These are phyloP conservation scores for Coelopa pilipes DNA, from an alignment of 2,888 invertebrate species.

Conservation along the genomic window DNA sequence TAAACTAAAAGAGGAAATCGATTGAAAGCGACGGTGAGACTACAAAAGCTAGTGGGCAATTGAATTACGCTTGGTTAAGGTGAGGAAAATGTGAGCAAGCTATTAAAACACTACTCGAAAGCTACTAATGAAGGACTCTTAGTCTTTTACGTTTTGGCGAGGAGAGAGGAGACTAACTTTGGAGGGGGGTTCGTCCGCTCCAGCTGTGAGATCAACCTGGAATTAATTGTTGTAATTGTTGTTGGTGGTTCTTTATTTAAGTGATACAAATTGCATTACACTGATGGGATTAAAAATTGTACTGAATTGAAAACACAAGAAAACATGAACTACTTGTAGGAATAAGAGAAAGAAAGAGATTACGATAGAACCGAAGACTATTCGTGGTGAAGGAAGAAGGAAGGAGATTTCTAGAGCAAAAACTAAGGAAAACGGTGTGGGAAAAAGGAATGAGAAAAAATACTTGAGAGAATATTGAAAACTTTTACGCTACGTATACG, in stretches of 20 bases:
- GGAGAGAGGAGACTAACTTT: slow-evolving; percentile 62
- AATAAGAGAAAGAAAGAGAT: background rate
- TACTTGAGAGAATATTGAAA: too few relatives aligned
- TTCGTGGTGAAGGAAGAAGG: too few relatives aligned
- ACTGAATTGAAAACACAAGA: slow-evolving; percentile 23
- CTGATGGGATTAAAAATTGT: slow-evolving; percentile 34
- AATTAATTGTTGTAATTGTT: slow-evolving; percentile 46
- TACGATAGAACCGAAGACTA: background rate
- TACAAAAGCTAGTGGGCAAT: background rate
- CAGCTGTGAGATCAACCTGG: slow-evolving; percentile 68
- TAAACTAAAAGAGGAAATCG: background rate
- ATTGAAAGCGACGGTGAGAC: background rate
- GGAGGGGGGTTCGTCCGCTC: slow-evolving; percentile 66
- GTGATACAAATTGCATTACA: slow-evolving; percentile 40
- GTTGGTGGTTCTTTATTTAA: slow-evolving; percentile 37
- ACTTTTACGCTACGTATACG: background rate
- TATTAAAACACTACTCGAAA: slow-evolving; percentile 2
- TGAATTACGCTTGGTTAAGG: too few relatives aligned
- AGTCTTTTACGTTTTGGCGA: slow-evolving; percentile 35
- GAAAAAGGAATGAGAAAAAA: too few relatives aligned
- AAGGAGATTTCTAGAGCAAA: too few relatives aligned
- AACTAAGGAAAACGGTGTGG: too few relatives aligned
- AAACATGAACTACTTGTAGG: background rate
- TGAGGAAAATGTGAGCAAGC: background rate
- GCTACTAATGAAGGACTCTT: slow-evolving; percentile 12